Evolutionary conservation across 2,797 vertebrate species (phyloP).

Genomic region (Schizothorax lantsangensis): DNA sequence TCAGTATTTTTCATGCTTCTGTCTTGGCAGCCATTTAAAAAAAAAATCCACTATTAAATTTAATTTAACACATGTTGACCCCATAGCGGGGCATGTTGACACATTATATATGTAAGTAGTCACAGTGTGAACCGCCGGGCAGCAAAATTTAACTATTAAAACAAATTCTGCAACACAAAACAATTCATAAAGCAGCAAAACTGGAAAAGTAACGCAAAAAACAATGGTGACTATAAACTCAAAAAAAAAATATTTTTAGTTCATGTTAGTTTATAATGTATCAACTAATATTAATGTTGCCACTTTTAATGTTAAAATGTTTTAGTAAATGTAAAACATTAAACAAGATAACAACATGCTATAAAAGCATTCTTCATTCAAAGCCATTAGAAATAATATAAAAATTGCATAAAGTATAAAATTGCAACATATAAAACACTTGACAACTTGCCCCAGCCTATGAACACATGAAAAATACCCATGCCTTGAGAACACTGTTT

Average conservation of each 20-base stretch:
- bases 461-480: neutral
- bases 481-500: neutral
- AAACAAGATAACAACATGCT: neutral
- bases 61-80: neutral
- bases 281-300: neutral
- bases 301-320: neutral
- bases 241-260: neutral
- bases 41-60: neutral
- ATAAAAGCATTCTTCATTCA: neutral
- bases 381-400: neutral
- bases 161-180: neutral
- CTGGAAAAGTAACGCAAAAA: neutral
- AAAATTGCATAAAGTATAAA: neutral
- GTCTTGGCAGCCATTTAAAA: neutral
- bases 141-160: neutral
- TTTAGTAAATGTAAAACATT: neutral
- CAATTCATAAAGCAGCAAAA: neutral
- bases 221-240: neutral
- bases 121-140: neutral
- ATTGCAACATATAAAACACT: neutral
- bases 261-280: neutral
- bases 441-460: neutral
- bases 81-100: neutral
- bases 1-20: constrained; percentile 29
- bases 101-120: neutral